Evolutionary conservation across 2,797 vertebrate genomes (phyloP), one percentile per base, ranked within the genome.

Genomic region (Cossypha polioptera): DNA sequence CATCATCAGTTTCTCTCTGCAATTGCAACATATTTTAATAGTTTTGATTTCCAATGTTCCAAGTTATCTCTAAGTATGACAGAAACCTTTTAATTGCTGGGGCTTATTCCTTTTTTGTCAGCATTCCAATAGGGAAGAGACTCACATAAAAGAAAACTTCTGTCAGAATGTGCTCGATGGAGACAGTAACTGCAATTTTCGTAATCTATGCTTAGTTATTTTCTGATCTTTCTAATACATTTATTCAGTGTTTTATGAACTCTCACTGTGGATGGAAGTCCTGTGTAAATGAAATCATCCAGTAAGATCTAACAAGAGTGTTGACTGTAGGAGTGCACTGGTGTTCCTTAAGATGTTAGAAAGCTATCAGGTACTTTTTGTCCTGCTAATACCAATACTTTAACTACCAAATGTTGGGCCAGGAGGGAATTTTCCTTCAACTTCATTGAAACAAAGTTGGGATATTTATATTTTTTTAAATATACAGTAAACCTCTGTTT

Each of bases 191-290:
- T n/a, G 15, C 51, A 42, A 26, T 79, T 33, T 94, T 74, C 3
- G 0, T 50, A 57, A 50, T 38, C 63, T 73, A 9, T 25, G 33
- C 73, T 92, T 76, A 84, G 81, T 88, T 90, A 75, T 85, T 75
- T 93, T 69, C 67, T 92, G 55, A 58, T 73, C 58, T 91, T 84
- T 85, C 51, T 85, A 85, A 87, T 87, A 69, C 25, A 79, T 81
- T 85, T 79, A 79, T 93, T 66, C 78, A 85, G 29, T 87, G 68
- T 82, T 95, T 95, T 89, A 66, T 71, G 53, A 89, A 72, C 48
- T 81, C 53, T 66, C 1, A 1, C 59, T 78, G 43, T 76, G 25
- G 47, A 54, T 83, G 20, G 19, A 71, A 80, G 19, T 80, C 77
- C 42, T 90, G 28, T 72, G 35, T 75, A 84, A 95, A 72, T 88